Evolutionary conservation across 2,888 invertebrate species (phyloP), one percentile per base, ranked within the genome.

Genomic region (Calameuta idolon): DNA sequence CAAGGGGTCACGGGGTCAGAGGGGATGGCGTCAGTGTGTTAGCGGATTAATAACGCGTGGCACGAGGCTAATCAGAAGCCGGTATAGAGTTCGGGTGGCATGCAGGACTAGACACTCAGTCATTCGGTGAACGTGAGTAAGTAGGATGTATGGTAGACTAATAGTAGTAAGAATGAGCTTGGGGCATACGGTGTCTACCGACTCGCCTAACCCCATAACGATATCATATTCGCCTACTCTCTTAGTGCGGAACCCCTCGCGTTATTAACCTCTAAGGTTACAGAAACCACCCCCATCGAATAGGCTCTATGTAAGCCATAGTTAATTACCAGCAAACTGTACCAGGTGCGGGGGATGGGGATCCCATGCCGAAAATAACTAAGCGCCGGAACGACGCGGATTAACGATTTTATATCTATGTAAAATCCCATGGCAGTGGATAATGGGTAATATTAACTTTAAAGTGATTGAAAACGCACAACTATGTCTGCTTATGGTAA

Each of bases 221-320:
- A 90, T 90, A 90, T 90, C 89, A 89, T 90, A 90, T 90, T 89
- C 89, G 86, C 85, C 83, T 76, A 55, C 78, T 77, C 74, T 34
- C 55, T 23, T 23, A 55, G 55, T 55, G 55, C 55, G 55, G 33
- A 71, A 71, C 84, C 82, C 81, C 78, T 77, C 82, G 86, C 90
- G 89, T 91, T 90, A 90, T 91, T 90, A 91, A 90, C 88, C 89
- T 90, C 88, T 91, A 89, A 89, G 88, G 90, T 91, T 91, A 90
- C 91, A 86, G 80, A 84, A 87, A 35, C 75, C 85, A 86, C 89
- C 89, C 88, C 86, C 84, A 81, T 55, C 55, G 80, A 78, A 76
- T 75, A 75, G 34, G 75, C 83, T 81, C 82, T 85, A 84, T 85
- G 80, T 87, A 87, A 88, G 86, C 88, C 86, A 82, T 84, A 85